Conservation (phyloP, 1,140 invertebrate genomes). For the Drosophila sechellia region DNA sequence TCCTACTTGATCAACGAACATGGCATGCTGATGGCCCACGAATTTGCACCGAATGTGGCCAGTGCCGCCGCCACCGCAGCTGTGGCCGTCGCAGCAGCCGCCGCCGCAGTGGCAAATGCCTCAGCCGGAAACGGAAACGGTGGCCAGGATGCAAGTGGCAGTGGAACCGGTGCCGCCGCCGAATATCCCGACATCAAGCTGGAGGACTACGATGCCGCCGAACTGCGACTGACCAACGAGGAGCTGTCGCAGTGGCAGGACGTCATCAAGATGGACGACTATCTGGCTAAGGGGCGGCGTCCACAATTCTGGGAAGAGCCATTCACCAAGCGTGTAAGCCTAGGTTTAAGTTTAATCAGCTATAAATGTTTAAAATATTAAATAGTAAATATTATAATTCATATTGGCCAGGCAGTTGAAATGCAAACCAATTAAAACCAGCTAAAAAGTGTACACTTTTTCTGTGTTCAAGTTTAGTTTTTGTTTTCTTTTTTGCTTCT, state of each 20-base stretch:
- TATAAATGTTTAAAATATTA: not conserved
- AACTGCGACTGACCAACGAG: conserved; percentile 78
- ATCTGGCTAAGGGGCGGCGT: conserved; percentile 92
- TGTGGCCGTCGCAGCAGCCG: conserved; percentile 60
- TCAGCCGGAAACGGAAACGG: conserved; percentile 26
- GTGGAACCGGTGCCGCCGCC: conserved; percentile 1
- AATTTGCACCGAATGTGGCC: conserved; percentile 61
- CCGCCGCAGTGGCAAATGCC: conserved; percentile 35
- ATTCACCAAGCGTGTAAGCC: conserved; percentile 88
- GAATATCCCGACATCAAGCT: conserved; percentile 74
- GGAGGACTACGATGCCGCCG: conserved; percentile 73
- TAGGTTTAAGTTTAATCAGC: not conserved
- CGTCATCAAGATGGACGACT: conserved; percentile 95
- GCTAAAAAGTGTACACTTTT: not conserved
- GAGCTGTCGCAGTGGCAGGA: conserved; percentile 86
- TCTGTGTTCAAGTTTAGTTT: not conserved
- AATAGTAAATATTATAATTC: not conserved
- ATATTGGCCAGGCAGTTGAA: not conserved
- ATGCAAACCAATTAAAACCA: not conserved
- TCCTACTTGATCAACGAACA: conserved; percentile 77
- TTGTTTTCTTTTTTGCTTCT: not conserved
- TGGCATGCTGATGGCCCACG: conserved; percentile 78
- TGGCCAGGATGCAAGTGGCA: conserved; percentile 24
- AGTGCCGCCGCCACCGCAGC: conserved; percentile 57
- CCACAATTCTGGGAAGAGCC: conserved; percentile 97